Conservation (phyloP, 2,888 invertebrate species). For the Saturnia pavonia region DNA sequence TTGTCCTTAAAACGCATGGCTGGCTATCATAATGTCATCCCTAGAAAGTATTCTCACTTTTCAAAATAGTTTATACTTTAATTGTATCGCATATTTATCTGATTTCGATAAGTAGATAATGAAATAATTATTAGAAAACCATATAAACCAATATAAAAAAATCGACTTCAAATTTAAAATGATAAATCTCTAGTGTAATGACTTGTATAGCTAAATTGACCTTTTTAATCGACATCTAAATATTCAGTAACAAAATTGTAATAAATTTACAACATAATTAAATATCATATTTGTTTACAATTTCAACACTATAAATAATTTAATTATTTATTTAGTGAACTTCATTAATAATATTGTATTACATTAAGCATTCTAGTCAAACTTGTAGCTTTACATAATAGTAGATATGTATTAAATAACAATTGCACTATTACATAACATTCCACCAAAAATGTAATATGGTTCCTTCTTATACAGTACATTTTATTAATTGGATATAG, state of each 20-base stretch:
- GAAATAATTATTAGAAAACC: neutral
- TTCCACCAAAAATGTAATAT: neutral
- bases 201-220: neutral
- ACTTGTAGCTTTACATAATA: neutral
- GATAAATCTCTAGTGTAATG: neutral
- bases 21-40: conserved; percentile 17
- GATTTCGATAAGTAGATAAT: neutral
- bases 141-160: neutral
- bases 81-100: neutral
- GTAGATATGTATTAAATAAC: neutral
- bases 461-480: neutral
- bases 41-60: conserved; percentile 8
- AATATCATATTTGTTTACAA: too few species aligned
- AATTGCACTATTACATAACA: neutral
- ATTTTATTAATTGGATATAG: too few species aligned
- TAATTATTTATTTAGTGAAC: neutral
- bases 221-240: neutral
- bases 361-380: conserved; percentile 2
- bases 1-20: neutral
- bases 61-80: neutral
- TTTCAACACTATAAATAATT: too few species aligned
- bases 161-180: neutral
- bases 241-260: neutral
- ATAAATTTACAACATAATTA: neutral
- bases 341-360: neutral